Base-by-base conservation (phyloP, 2,797 vertebrate genomes). In the Octomys mimax region DNA sequence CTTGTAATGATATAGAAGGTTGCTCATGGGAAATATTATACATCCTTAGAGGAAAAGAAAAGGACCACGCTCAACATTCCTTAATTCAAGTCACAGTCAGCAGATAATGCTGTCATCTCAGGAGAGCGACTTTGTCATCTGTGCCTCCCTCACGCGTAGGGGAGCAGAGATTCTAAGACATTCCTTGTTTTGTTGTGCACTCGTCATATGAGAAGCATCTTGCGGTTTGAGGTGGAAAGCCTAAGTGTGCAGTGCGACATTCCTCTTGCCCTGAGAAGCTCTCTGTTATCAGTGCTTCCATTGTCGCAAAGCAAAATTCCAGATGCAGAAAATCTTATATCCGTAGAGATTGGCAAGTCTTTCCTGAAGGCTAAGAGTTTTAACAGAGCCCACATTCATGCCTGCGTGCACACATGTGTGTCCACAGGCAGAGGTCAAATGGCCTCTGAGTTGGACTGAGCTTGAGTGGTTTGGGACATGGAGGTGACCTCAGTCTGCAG, bases 291-390 rank as follows among this genome's bases (percentile, higher is more conserved):
- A 83, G 92, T n/a, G 68, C 39, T 94, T 75, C 96, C 82, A 75
- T 83, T 0, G 89, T 49, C 79, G 49, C 0, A 21, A 96, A 91
- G 92, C 95, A 97, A 84, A 75, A 2, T 91, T 96, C 97, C 97
- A 97, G 96, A 97, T 97, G 92, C 90, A 96, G 94, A 66, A 90
- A 52, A 1, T 31, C 22, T 93, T 97, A 89, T 95, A 94, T 73
- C 96, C 95, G 13, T 82, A 82, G n/a, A 62, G 75, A 94, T 95
- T 91, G 93, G 81, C 79, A 87, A 42, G 78, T 93, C 94, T 91
- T 78, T 90, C 64, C 71, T 2, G 92, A 73, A 64, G 81, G 68
- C 92, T 96, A 68, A 26, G 73, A 96, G 92, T 88, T 80, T 95
- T 97, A 92, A 80, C 92, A 84, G 92, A 97, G 12, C 62, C 42